Percentiles rank a stretch among this genome's conserved stretches.
These are phyloP conservation scores for Ciconia boyciana DNA, from an alignment of 2,113 vertebrate genomes.

Conservation along the genomic window DNA sequence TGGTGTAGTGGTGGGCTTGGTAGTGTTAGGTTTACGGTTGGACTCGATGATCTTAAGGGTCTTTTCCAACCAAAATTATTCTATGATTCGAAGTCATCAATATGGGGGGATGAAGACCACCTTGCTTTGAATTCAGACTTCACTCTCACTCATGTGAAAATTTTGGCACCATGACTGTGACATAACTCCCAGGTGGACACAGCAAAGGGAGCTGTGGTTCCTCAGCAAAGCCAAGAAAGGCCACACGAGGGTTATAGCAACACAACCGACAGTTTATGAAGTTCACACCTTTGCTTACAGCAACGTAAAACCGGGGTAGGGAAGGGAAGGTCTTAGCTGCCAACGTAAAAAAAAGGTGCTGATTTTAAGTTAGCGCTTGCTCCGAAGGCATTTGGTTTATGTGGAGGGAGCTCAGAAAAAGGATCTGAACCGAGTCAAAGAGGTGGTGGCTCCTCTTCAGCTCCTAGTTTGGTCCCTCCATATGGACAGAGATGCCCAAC, in stretches of 20 bases:
- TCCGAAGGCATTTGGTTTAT: not conserved
- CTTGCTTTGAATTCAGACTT: not conserved
- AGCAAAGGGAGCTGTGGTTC: not conserved
- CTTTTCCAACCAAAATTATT: not conserved
- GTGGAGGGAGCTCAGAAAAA: not conserved
- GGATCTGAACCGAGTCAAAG: not conserved
- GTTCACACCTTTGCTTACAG: not conserved
- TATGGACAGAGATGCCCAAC: not conserved
- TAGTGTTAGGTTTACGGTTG: not conserved
- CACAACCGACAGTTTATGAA: not conserved
- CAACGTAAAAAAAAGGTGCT: not conserved
- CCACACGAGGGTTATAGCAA: not conserved
- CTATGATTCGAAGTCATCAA: not conserved
- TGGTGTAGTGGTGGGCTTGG: not conserved
- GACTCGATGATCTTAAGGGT: accelerated
- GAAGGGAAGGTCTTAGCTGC: not conserved
- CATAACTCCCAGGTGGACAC: not conserved
- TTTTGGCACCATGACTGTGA: not conserved
- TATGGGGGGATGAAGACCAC: not conserved
- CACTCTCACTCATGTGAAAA: not conserved
- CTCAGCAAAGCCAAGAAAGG: not conserved
- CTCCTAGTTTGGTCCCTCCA: not conserved
- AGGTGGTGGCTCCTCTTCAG: not conserved
- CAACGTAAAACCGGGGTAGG: not conserved
- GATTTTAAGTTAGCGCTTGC: not conserved